These are phyloP conservation scores for Cyphomyrmex costatus DNA, from an alignment of 1,140 invertebrate genomes.

Conservation along the genomic window DNA sequence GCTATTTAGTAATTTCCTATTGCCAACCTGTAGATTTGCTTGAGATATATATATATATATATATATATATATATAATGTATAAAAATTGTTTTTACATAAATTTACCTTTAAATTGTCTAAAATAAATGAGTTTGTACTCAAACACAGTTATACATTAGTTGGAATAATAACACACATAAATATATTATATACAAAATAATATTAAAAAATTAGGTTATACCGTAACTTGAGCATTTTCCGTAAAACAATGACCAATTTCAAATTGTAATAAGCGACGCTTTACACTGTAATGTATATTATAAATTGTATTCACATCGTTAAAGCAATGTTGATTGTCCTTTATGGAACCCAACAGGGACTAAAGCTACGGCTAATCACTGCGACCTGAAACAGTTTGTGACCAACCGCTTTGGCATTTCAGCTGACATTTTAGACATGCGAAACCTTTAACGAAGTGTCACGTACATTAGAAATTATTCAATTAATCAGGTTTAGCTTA, in stretches of 20 bases:
- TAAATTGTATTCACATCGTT: conserved; percentile 21
- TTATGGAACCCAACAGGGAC: not conserved
- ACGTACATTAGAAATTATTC: not conserved
- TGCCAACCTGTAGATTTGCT: not conserved
- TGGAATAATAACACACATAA: not conserved
- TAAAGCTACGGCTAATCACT: conserved; percentile 31
- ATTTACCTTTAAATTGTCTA: conserved; percentile 1
- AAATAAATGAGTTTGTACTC: not conserved
- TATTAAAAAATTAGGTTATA: not conserved
- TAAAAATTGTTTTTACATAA: not conserved
- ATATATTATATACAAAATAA: not conserved
- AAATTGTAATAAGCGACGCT: not conserved
- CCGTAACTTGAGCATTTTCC: not conserved
- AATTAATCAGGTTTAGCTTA: not conserved
- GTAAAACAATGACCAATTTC: not conserved
- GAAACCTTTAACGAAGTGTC: conserved; percentile 26
- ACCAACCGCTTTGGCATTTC: conserved; percentile 51
- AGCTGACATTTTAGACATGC: conserved; percentile 50
- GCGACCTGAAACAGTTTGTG: conserved; percentile 27
- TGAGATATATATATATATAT: too few relatives aligned
- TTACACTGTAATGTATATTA: conserved; percentile 12
- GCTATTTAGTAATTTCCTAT: not conserved
- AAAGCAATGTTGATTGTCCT: conserved; percentile 14
- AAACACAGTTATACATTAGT: not conserved
- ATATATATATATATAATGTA: not conserved